Percentiles rank a stretch among this genome's conserved stretches.
These are phyloP conservation scores for Masticophis lateralis DNA, from an alignment of 2,797 vertebrate species.

Conservation along the genomic window DNA sequence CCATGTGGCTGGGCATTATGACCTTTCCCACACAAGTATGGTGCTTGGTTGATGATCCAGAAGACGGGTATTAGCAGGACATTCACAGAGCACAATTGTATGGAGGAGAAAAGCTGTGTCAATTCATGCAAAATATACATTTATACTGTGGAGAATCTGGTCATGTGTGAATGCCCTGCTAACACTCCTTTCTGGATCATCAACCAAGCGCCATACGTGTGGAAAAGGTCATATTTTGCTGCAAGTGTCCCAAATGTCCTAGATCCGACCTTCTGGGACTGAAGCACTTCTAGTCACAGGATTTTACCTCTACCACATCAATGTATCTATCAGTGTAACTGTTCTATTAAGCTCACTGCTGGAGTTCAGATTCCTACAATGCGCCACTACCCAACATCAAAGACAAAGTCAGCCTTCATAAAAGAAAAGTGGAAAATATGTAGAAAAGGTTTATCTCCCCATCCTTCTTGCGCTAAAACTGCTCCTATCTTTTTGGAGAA, in stretches of 20 bases:
- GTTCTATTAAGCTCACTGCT: neutral
- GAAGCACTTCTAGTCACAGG: neutral
- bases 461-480: neutral
- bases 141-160: neutral
- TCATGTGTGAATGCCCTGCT: neutral
- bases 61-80: neutral
- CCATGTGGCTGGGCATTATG: neutral
- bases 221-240: neutral
- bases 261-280: neutral
- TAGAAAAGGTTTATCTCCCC: neutral
- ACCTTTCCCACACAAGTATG: neutral
- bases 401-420: neutral
- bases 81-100: neutral
- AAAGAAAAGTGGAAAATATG: neutral
- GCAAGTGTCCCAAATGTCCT: neutral
- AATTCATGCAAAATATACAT: neutral
- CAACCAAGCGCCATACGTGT: neutral
- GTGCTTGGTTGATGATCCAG: neutral
- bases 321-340: neutral
- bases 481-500: neutral
- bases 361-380: neutral
- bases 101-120: neutral
- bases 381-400: neutral
- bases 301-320: neutral
- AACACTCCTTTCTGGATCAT: neutral